Evolutionary conservation across 2,797 vertebrate species (phyloP).

Genomic region (Brachyalestes nurse): DNA sequence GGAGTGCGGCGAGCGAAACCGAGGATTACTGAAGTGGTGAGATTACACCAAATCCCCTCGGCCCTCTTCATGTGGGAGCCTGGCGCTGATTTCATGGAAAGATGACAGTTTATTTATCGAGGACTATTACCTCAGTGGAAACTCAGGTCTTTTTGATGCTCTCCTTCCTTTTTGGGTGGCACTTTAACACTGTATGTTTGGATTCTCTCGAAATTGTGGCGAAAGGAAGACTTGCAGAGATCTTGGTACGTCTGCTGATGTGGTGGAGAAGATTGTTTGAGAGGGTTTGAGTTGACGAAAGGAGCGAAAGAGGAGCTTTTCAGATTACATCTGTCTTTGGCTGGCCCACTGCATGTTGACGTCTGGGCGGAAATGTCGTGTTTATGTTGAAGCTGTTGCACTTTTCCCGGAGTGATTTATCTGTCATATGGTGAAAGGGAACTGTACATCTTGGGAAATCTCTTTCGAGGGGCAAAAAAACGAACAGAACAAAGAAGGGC

Average conservation of each 20-base stretch:
- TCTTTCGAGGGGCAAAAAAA: constrained; percentile 7
- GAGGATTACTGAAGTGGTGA: constrained; percentile 57
- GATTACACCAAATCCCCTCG: constrained; percentile 52
- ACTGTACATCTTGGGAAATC: background rate
- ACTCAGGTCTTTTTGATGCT: constrained; percentile 72
- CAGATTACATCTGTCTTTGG: constrained; percentile 17
- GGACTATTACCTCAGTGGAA: constrained; percentile 80
- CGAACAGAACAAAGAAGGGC: constrained; percentile 21
- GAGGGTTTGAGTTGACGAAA: constrained; percentile 3
- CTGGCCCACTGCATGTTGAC: constrained; percentile 13
- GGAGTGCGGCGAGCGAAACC: constrained; percentile 51
- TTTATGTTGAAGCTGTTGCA: constrained; percentile 18
- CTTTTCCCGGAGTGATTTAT: constrained; percentile 14
- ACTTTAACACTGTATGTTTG: constrained; percentile 70
- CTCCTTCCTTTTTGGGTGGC: constrained; percentile 69
- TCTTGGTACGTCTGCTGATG: background rate
- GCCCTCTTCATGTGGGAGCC: constrained; percentile 57
- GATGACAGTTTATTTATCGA: constrained; percentile 72
- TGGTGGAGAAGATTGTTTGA: background rate
- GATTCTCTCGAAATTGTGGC: constrained; percentile 67
- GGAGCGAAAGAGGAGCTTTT: background rate
- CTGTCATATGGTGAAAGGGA: constrained; percentile 9
- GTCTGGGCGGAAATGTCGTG: constrained; percentile 12
- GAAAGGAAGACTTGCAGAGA: constrained; percentile 60
- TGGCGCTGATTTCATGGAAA: constrained; percentile 75